phyloP scores from a whole-genome alignment of 2,888 invertebrate genomes.

The Volucella inanis region DNA sequence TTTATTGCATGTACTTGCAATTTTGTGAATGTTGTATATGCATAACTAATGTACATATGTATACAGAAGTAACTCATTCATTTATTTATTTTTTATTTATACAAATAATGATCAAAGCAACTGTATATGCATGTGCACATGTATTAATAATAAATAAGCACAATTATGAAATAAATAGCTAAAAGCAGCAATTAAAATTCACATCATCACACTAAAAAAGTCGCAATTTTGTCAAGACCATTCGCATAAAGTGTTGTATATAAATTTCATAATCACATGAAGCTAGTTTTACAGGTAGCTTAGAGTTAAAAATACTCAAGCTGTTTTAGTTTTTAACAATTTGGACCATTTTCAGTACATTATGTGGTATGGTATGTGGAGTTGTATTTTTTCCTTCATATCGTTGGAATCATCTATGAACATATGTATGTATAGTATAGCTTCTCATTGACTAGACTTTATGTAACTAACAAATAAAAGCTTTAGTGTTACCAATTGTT shows the following conservation, averaged over 20 bases:
- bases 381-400: slow-evolving; percentile 16
- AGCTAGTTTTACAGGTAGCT: neutral
- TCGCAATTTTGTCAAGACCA: slow-evolving; percentile 42
- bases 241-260: slow-evolving; percentile 19
- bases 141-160: neutral
- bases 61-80: too few species aligned
- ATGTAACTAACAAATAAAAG: slow-evolving; percentile 39
- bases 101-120: neutral
- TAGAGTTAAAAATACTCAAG: slow-evolving; percentile 14
- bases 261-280: slow-evolving; percentile 53
- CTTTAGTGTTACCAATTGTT: slow-evolving; percentile 38
- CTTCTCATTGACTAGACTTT: slow-evolving; percentile 33
- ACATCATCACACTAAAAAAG: slow-evolving; percentile 29
- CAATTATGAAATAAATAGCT: slow-evolving; percentile 2
- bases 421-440: neutral
- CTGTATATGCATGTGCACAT: neutral
- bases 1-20: too few species aligned
- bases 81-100: too few species aligned
- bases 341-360: slow-evolving; percentile 38
- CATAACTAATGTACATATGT: too few species aligned
- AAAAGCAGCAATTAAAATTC: slow-evolving; percentile 41
- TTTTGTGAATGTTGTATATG: too few species aligned
- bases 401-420: slow-evolving; percentile 40
- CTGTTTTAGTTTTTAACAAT: slow-evolving; percentile 1
- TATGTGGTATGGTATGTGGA: slow-evolving; percentile 28